Evolutionary conservation across 2,888 invertebrate genomes (phyloP), one percentile per base, ranked within the genome.

Genomic region (Philereme vetulata): DNA sequence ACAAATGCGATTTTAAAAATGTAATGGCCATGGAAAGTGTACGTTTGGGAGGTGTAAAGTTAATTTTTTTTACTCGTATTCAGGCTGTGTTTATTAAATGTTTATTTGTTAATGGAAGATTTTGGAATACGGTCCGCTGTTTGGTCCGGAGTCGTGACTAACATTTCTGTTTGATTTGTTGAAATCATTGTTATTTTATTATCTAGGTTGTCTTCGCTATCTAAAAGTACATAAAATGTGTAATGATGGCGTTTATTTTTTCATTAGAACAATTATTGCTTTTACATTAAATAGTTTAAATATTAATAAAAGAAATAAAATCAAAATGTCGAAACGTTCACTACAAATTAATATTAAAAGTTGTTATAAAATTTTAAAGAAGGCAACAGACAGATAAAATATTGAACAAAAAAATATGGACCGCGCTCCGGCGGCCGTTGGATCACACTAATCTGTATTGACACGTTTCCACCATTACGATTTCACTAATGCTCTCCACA

Each of bases 381-480:
- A 51, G 58, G 35, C 51, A 62, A 51, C 57, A 60, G 55, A 51
- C 44, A 52, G 50, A 61, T 51, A 63, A 66, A 61, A 63, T 57
- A 60, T 54, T 36, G 10, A 60, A 65, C 47, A 70, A 71, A 70
- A 69, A 74, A 21, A 76, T 69, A 64, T 65, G 65, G 60, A 48
- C 63, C 64, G 60, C 54, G 63, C 60, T 50, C 56, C 53, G 51
- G 51, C 75, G 77, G 74, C 72, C 76, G 68, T 69, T 75, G 74
- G 74, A 79, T 85, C 82, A 74, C 65, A 77, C 78, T 87, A 88
- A 91, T 87, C 75, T 75, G 77, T 88, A 90, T 90, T 86, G 91
- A 89, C 91, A 89, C 80, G 87, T 91, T 91, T 91, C 90, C 90
- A 84, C 86, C 74, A 85, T 86, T 88, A 78, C 86, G 90, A 87